Percentiles rank a stretch among this genome's conserved stretches.
Evolutionary conservation across 2,113 vertebrate genomes (phyloP).

Genomic region (Camelus dromedarius): DNA sequence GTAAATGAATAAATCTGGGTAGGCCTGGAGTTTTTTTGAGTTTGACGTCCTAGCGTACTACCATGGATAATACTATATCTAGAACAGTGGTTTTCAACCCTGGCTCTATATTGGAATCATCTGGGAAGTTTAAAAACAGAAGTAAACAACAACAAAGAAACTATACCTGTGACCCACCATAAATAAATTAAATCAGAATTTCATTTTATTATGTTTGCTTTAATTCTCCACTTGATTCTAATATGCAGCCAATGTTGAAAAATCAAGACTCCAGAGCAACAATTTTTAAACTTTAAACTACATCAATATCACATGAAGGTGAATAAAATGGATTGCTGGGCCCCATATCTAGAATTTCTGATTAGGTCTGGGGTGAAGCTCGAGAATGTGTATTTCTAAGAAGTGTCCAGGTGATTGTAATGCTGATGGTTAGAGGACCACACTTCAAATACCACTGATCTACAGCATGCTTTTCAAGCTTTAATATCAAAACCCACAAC

Average conservation of each 20-base stretch:
- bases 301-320: background rate
- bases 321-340: background rate
- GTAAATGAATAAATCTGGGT: background rate
- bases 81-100: background rate
- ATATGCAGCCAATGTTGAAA: background rate
- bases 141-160: conserved; percentile 23
- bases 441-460: background rate
- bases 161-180: background rate
- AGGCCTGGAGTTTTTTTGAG: background rate
- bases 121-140: conserved; percentile 23
- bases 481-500: background rate
- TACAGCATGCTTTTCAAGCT: background rate
- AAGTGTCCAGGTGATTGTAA: conserved; percentile 34
- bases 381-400: background rate
- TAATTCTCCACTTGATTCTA: background rate
- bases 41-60: background rate
- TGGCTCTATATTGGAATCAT: background rate
- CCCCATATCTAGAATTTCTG: background rate
- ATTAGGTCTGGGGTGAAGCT: background rate
- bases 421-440: background rate
- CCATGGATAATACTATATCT: background rate
- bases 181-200: conserved; percentile 25
- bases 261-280: background rate
- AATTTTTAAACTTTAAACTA: background rate
- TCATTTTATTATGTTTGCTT: conserved; percentile 10